Conservation (phyloP, 2,113 vertebrate species). For the Macroglossus sobrinus region DNA sequence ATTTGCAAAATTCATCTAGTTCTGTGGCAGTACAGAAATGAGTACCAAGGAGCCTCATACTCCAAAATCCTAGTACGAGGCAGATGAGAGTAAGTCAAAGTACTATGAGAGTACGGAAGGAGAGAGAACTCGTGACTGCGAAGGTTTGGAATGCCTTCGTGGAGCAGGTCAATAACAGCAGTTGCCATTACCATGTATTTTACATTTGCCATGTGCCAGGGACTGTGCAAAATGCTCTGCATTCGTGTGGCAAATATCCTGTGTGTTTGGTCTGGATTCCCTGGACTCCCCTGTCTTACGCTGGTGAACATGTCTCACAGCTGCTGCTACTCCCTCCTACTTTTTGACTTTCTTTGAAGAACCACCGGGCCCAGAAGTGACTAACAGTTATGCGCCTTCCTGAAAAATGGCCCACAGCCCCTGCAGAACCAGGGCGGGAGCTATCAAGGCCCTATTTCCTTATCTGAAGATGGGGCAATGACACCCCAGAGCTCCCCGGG, state of each 20-base stretch:
- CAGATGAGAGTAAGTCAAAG: not conserved
- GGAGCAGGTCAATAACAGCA: not conserved
- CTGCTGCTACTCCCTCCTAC: not conserved
- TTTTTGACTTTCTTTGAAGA: not conserved
- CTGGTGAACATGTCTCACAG: not conserved
- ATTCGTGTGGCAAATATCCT: not conserved
- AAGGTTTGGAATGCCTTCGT: not conserved
- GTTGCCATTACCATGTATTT: not conserved
- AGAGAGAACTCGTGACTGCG: rapidly evolving
- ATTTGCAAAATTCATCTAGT: not conserved
- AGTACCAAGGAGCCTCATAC: not conserved
- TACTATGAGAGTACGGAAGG: not conserved
- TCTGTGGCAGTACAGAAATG: not conserved
- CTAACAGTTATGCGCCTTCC: no score
- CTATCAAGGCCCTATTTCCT: rapidly evolving
- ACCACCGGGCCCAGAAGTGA: not conserved
- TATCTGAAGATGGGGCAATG: not conserved
- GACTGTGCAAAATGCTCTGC: not conserved
- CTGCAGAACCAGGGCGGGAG: rapidly evolving
- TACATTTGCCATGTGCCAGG: not conserved
- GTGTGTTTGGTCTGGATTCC: not conserved
- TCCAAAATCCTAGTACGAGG: not conserved
- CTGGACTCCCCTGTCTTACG: not conserved
- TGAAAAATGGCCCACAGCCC: not conserved
- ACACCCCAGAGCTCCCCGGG: rapidly evolving